Percentiles rank a stretch among this genome's conserved stretches.
Conservation (phyloP, 1,140 invertebrate species). For the Trichonephila clavata region DNA sequence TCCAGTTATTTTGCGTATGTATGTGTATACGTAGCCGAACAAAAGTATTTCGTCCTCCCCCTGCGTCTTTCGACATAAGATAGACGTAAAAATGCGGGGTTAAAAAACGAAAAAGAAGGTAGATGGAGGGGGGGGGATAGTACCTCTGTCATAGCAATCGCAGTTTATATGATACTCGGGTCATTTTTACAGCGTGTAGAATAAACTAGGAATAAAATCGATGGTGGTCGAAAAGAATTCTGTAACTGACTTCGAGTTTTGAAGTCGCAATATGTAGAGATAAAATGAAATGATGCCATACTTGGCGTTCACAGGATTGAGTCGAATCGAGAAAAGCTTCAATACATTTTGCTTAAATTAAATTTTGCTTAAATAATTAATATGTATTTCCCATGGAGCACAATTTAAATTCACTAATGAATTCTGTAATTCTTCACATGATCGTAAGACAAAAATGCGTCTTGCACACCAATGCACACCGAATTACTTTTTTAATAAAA, state of each 20-base stretch:
- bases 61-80: slow-evolving; percentile 9
- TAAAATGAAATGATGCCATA: slow-evolving; percentile 1
- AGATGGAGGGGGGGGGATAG: neutral
- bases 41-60: slow-evolving; percentile 52
- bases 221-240: slow-evolving; percentile 34
- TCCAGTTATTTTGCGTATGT: slow-evolving; percentile 68
- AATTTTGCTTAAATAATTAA: no score
- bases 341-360: no score
- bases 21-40: slow-evolving; percentile 68
- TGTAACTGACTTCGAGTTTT: slow-evolving; percentile 11
- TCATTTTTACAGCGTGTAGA: slow-evolving; percentile 70
- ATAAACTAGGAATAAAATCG: slow-evolving; percentile 67
- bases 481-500: no score
- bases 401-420: no score
- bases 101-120: slow-evolving; percentile 7
- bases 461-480: no score
- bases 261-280: slow-evolving; percentile 3
- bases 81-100: slow-evolving; percentile 54
- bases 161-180: slow-evolving; percentile 72
- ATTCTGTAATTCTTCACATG: no score
- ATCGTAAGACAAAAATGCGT: no score
- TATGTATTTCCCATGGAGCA: no score
- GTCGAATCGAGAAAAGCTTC: no score
- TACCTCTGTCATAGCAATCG: slow-evolving; percentile 72
- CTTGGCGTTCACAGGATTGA: neutral